Conservation (phyloP, 2,888 invertebrate genomes). For the Rhogogaster chlorosoma region DNA sequence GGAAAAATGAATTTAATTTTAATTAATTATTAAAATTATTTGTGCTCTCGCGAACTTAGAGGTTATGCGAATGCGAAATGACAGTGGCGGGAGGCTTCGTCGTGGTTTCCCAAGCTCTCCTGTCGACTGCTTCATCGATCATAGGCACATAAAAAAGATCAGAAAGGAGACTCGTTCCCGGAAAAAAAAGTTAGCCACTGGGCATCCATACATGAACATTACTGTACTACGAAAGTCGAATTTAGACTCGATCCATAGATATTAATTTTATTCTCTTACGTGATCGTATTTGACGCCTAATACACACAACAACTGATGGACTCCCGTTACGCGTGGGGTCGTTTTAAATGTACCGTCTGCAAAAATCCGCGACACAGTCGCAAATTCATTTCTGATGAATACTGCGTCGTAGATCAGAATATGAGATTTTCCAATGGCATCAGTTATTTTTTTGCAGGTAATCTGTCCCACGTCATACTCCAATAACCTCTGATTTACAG, state of each 20-base stretch:
- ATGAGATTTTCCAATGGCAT: not conserved
- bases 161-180: no score
- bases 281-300: slow-evolving; percentile 36
- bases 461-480: not conserved
- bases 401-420: not conserved
- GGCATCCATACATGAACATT: no score
- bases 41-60: no score
- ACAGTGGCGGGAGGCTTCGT: no score
- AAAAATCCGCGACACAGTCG: not conserved
- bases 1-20: no score
- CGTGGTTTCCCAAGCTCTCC: no score
- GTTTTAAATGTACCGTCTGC: slow-evolving; percentile 42
- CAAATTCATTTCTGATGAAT: not conserved
- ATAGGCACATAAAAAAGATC: no score
- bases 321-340: not conserved
- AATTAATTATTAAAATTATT: no score
- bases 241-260: not conserved
- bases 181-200: no score
- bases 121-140: no score
- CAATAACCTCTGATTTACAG: not conserved
- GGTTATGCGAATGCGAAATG: no score
- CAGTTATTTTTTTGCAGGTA: not conserved
- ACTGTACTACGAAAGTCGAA: no score
- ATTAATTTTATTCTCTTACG: slow-evolving; percentile 9
- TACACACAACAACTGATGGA: slow-evolving; percentile 37